Evolutionary conservation across 2,113 vertebrate species (phyloP), one percentile per base, ranked within the genome.

Genomic region (Oncorhynchus keta): DNA sequence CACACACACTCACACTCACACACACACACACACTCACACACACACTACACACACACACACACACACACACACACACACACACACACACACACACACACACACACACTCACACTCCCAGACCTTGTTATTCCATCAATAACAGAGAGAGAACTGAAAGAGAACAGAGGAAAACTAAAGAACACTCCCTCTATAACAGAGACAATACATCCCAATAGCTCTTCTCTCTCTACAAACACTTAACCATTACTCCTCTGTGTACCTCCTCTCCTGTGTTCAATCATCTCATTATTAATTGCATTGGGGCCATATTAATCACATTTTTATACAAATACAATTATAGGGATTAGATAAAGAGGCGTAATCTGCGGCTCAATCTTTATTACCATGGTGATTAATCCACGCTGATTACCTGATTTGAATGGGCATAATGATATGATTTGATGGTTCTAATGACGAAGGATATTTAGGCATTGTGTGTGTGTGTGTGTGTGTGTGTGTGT

Each of bases 341-440:
- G 80, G 86, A 91, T 91, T 89, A 83, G 85, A 85, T 83, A 81
- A 88, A 12, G 82, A 85, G 84, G 86, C 70, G 81, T 90, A 90
- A 92, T 92, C 90, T 89, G 71, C 76, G 76, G 70, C 88, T 89
- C 78, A 84, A 82, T 91, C 82, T 89, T 89, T 85, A 88, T 92
- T 85, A 89, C 78, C 84, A 83, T 83, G 80, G 87, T 77, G 85
- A 91, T 88, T 91, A 91, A 91, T 92, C 89, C 88, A 84, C 20
- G 20, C 82, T 89, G 88, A 92, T 92, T 86, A 90, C 87, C 83
- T 86, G 22, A 83, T 90, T 91, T 89, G 88, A 92, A 93, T 92
- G 86, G 90, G 81, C 80, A 83, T 87, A 92, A 91, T 86, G 82
- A 86, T 76, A 86, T 49, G 72, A 82, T 66, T 28, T 28, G 68